These are phyloP conservation scores for Ips nitidus DNA, from an alignment of 1,140 invertebrate species.

Conservation along the genomic window DNA sequence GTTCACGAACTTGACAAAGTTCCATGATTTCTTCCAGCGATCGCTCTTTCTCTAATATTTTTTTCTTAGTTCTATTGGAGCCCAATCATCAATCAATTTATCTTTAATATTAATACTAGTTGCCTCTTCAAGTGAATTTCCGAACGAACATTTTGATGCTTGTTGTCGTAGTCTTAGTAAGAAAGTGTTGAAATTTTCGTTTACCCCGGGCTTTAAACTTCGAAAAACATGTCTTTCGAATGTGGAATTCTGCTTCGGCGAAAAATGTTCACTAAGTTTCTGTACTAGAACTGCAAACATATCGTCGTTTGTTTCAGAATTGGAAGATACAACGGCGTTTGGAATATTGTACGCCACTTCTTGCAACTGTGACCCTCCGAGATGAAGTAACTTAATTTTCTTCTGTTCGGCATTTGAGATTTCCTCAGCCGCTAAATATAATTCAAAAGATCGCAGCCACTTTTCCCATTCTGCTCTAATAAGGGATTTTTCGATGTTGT, in stretches of 20 bases:
- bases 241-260: slow-evolving; percentile 1
- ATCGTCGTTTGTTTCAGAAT: too few species aligned
- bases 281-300: too few species aligned
- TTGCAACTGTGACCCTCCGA: too few species aligned
- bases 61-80: background rate
- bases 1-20: background rate
- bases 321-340: too few species aligned
- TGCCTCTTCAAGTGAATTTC: background rate
- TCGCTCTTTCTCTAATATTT: background rate
- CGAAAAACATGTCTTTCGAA: slow-evolving; percentile 1
- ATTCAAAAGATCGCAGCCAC: too few species aligned
- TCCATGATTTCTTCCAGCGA: background rate
- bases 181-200: background rate
- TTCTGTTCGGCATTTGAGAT: too few species aligned
- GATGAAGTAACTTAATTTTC: too few species aligned
- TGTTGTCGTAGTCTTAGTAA: background rate
- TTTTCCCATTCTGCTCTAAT: too few species aligned
- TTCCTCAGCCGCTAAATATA: too few species aligned
- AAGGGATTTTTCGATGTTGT: too few species aligned
- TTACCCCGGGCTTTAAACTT: background rate
- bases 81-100: background rate
- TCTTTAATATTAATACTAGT: background rate
- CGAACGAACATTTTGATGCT: too few species aligned
- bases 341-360: too few species aligned
- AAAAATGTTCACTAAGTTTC: background rate